A percentile compares a stretch with the other conserved stretches of the same genome.
phyloP scores from a whole-genome alignment of 1,140 invertebrate genomes.

The Heterodera carotae region DNA sequence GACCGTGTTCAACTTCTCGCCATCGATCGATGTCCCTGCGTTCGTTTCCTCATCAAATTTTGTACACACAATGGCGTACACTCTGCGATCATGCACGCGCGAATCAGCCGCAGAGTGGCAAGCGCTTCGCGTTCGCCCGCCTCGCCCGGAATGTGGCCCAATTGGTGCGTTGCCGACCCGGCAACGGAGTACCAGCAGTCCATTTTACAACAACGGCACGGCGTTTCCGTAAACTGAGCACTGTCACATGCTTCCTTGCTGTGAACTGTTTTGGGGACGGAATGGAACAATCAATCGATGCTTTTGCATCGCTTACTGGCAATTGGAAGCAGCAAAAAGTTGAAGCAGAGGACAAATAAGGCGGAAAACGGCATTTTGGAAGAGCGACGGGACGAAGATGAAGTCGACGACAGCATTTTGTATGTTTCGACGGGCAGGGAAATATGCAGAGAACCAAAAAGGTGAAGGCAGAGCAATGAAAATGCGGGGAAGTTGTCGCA shows the following conservation, averaged over 20 bases:
- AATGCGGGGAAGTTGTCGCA: neutral
- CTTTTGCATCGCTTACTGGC: neutral
- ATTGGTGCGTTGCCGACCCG: slow-evolving; percentile 60
- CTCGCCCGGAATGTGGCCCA: slow-evolving; percentile 63
- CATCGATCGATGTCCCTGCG: neutral
- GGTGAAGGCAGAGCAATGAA: neutral
- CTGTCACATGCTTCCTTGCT: slow-evolving; percentile 35
- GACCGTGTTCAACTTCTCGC: neutral
- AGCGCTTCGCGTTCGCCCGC: slow-evolving; percentile 63
- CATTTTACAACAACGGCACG: slow-evolving; percentile 64
- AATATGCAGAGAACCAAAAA: neutral
- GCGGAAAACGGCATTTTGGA: neutral
- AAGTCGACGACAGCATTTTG: too few relatives aligned
- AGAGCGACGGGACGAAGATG: neutral
- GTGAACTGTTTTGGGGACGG: neutral
- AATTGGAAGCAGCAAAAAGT: neutral
- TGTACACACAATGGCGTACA: slow-evolving; percentile 50
- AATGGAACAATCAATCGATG: neutral
- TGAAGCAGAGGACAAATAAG: neutral
- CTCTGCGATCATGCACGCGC: slow-evolving; percentile 61
- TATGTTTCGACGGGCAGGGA: neutral
- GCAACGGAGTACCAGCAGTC: slow-evolving; percentile 64
- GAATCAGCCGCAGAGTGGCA: slow-evolving; percentile 61
- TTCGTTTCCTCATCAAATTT: slow-evolving; percentile 11
- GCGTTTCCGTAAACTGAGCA: slow-evolving; percentile 42